phyloP scores from a whole-genome alignment of 2,113 vertebrate genomes.

The zebrafish (Danio rerio) region GRCz12tu NC_133192.1:10672501-10673000 shows the following conservation, averaged over 20 bases:
- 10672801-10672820: slow-evolving; percentile 44
- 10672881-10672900: too few relatives aligned
- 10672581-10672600: slow-evolving; percentile 89
- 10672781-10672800: slow-evolving; percentile 78
- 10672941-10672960: too few relatives aligned
- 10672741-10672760: slow-evolving; percentile 94
- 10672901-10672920: too few relatives aligned
- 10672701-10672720: slow-evolving; percentile 98
- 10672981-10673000: too few relatives aligned
- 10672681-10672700: slow-evolving; percentile 97
- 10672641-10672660: slow-evolving; percentile 94
- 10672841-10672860: slow-evolving; percentile 83
- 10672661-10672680: slow-evolving; percentile 97
- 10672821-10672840: slow-evolving; percentile 84
- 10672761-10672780: slow-evolving; percentile 91
- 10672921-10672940: too few relatives aligned
- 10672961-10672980: too few relatives aligned
- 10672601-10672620: slow-evolving; percentile 87
- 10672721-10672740: slow-evolving; percentile 95
- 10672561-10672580: slow-evolving; percentile 91
- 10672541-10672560: slow-evolving; percentile 95
- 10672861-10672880: slow-evolving; percentile 77
- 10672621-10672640: slow-evolving; percentile 97
- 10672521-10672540: slow-evolving; percentile 92
- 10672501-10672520: slow-evolving; percentile 78